Conservation (phyloP, 1,140 invertebrate genomes). For the Pseudomyrmex dendroicus region DNA sequence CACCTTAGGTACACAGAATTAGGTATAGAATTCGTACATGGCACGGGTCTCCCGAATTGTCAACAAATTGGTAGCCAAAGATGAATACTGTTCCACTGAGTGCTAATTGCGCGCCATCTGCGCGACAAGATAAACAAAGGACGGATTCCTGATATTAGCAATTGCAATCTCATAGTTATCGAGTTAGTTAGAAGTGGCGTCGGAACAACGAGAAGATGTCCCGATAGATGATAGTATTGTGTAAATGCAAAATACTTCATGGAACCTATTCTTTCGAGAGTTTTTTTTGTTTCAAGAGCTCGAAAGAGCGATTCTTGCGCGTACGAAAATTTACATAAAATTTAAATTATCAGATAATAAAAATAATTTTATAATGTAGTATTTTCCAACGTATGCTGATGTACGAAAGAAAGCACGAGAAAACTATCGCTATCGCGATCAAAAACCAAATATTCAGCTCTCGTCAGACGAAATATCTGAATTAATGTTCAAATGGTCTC, state of each 20-base stretch:
- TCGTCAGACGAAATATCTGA: conserved; percentile 67
- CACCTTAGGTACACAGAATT: conserved; percentile 57
- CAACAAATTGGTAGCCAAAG: conserved; percentile 62
- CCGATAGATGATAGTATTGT: conserved; percentile 1
- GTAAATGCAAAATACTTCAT: not conserved
- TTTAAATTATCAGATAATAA: not conserved
- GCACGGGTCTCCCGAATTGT: conserved; percentile 47
- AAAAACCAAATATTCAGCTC: conserved; percentile 59
- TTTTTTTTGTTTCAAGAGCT: not conserved
- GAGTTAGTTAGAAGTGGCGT: conserved; percentile 27
- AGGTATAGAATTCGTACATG: conserved; percentile 46
- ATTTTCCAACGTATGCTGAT: not conserved
- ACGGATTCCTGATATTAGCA: conserved; percentile 38
- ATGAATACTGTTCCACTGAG: conserved; percentile 44
- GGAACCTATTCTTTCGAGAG: not conserved
- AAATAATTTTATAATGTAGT: not conserved
- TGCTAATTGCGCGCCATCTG: conserved; percentile 58
- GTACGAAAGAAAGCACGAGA: not conserved
- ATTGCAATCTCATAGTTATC: conserved; percentile 61
- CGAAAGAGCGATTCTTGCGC: not conserved
- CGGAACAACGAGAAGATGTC: not conserved
- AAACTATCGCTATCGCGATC: conserved; percentile 12
- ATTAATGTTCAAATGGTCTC: conserved; percentile 69
- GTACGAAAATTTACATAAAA: not conserved
- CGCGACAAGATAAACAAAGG: conserved; percentile 55